Evolutionary conservation across 1,140 invertebrate genomes (phyloP).

Genomic region (Platyscapa corneri): DNA sequence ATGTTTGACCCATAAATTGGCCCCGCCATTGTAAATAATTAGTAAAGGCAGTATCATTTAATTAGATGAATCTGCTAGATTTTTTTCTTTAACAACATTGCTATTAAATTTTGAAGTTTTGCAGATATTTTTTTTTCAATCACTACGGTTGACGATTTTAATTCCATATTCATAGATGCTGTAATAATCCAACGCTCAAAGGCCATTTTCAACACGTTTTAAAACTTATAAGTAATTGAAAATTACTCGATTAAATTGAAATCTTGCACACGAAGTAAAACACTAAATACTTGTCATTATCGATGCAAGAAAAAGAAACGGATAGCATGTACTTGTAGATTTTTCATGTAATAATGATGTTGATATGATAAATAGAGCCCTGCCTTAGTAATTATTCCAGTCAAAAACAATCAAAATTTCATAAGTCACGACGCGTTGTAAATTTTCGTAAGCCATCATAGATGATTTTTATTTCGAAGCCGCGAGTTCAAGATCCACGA

Average conservation of each 20-base stretch:
- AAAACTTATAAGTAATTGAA: background rate
- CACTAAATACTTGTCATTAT: background rate
- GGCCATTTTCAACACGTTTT: background rate
- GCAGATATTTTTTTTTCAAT: background rate
- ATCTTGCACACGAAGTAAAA: background rate
- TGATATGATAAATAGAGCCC: background rate
- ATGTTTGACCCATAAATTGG: background rate
- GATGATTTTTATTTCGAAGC: background rate
- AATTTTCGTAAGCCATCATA: background rate
- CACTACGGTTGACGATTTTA: background rate
- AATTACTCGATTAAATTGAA: background rate
- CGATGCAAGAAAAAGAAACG: background rate
- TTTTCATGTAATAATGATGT: background rate
- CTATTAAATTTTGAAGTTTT: background rate
- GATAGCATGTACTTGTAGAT: background rate
- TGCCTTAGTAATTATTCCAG: background rate
- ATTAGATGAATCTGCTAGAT: background rate
- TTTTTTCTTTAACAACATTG: background rate
- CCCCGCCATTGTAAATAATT: background rate
- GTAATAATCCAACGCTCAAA: background rate
- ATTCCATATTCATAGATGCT: background rate
- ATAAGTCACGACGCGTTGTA: no score
- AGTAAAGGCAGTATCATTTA: background rate
- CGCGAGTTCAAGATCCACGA: no score
- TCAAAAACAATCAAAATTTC: background rate